phyloP scores from a whole-genome alignment of 2,888 invertebrate species.

The Clivina fossor region DNA sequence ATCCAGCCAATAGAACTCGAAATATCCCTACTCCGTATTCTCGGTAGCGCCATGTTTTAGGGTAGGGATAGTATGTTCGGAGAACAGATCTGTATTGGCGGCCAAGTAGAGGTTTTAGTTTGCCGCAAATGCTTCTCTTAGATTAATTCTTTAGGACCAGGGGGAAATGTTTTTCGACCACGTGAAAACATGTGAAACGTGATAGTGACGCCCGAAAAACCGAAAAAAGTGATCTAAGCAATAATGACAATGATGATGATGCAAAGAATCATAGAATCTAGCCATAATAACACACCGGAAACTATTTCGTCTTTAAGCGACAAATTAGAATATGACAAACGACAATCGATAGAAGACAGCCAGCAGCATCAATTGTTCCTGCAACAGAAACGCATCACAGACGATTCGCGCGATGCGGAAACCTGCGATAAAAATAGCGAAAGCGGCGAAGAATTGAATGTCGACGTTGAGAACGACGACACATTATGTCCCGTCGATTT shows the following conservation, averaged over 20 bases:
- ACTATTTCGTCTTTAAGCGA: constrained; percentile 30
- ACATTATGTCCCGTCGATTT: constrained; percentile 53
- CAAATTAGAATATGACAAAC: constrained; percentile 42
- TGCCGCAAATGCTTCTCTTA: constrained; percentile 19
- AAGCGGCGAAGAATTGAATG: constrained; percentile 48
- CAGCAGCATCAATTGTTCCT: constrained; percentile 46
- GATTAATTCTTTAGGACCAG: constrained; percentile 6
- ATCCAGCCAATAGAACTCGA: too few relatives aligned
- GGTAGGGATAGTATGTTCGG: constrained; percentile 35
- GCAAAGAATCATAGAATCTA: constrained; percentile 51
- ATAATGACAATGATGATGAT: constrained; percentile 58
- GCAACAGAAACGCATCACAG: constrained; percentile 49
- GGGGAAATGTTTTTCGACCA: not conserved
- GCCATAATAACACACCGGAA: constrained; percentile 41
- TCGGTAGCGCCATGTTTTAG: constrained; percentile 42
- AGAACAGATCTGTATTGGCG: constrained; percentile 41
- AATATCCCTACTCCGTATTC: too few relatives aligned
- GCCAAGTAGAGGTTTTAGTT: constrained; percentile 35
- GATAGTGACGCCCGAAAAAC: constrained; percentile 1
- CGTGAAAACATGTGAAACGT: constrained; percentile 29
- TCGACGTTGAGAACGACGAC: constrained; percentile 53
- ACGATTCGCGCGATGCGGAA: constrained; percentile 51
- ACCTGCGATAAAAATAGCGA: constrained; percentile 48
- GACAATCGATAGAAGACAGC: constrained; percentile 43
- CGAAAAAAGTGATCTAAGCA: too few relatives aligned